Evolutionary conservation across 1,140 invertebrate genomes (phyloP).

Genomic region (Drosophila bocki): DNA sequence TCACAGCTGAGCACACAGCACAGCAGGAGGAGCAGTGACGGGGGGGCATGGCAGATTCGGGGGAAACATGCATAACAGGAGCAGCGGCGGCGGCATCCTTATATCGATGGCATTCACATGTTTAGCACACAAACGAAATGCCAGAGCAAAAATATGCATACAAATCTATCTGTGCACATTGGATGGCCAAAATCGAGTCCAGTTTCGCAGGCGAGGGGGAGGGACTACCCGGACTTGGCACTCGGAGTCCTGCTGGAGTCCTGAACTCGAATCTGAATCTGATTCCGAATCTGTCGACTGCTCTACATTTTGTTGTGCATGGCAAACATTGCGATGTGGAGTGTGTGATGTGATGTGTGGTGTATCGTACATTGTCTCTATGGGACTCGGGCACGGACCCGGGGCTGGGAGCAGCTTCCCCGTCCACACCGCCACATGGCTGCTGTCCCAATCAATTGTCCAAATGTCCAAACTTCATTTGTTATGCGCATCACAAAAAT

Average conservation of each 20-base stretch:
- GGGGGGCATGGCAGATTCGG: neutral
- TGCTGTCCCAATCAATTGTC: conserved; percentile 79
- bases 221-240: conserved; percentile 1
- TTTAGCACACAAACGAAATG: conserved; percentile 81
- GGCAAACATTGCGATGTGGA: conserved; percentile 62
- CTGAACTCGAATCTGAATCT: conserved; percentile 67
- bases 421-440: conserved; percentile 39
- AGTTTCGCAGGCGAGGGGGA: conserved; percentile 18
- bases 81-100: conserved; percentile 68
- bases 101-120: conserved; percentile 80
- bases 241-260: conserved; percentile 37
- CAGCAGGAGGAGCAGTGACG: neutral
- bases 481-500: conserved; percentile 83
- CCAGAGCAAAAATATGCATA: conserved; percentile 81
- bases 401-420: conserved; percentile 2
- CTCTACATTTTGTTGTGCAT: conserved; percentile 81
- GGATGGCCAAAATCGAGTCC: conserved; percentile 64
- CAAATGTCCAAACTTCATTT: conserved; percentile 83
- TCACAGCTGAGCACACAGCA: conserved; percentile 62
- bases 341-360: conserved; percentile 44
- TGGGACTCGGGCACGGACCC: conserved; percentile 41
- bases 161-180: conserved; percentile 75
- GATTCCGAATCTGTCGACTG: conserved; percentile 62
- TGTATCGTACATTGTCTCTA: conserved; percentile 69
- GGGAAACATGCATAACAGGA: conserved; percentile 57